A percentile compares a stretch with the other conserved stretches of the same genome.
Evolutionary conservation across 2,113 vertebrate species (phyloP).

Genomic region (Trogon melanurus): DNA sequence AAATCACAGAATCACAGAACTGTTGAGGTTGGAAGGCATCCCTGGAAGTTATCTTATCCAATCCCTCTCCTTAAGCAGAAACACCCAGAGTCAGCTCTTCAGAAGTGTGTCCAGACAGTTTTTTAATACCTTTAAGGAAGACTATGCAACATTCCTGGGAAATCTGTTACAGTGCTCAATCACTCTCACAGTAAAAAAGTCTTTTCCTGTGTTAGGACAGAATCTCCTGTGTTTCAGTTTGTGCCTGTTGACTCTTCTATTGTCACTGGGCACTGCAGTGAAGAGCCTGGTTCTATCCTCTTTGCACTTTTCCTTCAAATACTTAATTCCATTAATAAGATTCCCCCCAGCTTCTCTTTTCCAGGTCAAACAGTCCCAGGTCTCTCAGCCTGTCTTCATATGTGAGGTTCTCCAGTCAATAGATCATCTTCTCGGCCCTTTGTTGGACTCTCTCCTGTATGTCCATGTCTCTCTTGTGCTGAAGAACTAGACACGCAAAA

Average conservation of each 20-base stretch:
- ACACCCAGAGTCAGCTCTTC: background rate
- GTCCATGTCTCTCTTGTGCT: background rate
- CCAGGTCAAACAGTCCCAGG: background rate
- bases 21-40: background rate
- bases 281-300: background rate
- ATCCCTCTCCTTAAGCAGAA: fast-evolving
- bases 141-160: background rate
- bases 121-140: background rate
- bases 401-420: background rate
- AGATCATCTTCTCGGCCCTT: background rate
- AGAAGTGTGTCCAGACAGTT: fast-evolving
- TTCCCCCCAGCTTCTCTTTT: background rate
- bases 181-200: background rate
- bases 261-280: too few species aligned
- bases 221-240: background rate
- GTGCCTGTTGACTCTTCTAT: background rate
- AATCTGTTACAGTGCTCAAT: background rate
- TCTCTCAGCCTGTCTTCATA: background rate
- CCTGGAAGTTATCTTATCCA: background rate
- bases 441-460: background rate
- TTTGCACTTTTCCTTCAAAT: background rate
- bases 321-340: background rate
- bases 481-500: background rate
- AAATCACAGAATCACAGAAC: background rate
- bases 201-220: background rate